Conservation (phyloP, 2,888 invertebrate species). For the Stictocephala bisonia region DNA sequence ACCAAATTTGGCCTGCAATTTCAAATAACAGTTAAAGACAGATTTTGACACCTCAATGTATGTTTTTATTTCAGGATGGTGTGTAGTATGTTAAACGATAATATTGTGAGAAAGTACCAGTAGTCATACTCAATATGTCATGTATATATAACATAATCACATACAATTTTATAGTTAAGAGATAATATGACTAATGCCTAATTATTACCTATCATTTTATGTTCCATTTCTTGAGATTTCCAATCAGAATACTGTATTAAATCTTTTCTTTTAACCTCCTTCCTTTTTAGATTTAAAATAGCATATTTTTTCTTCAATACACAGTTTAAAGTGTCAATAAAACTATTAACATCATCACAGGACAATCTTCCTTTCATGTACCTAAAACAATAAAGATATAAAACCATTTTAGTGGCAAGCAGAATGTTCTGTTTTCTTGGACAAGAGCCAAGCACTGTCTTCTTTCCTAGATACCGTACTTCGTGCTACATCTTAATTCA, state of each 20-base stretch:
- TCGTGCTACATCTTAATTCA: too few species aligned
- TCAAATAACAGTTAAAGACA: too few species aligned
- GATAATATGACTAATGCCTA: not conserved
- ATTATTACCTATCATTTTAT: slow-evolving; percentile 4
- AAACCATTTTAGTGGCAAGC: too few species aligned
- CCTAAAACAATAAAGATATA: slow-evolving; percentile 3
- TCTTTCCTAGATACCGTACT: too few species aligned
- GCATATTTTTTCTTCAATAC: slow-evolving; percentile 28
- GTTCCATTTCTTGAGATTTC: slow-evolving; percentile 23
- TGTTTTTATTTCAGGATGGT: too few species aligned
- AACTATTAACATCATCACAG: slow-evolving; percentile 6
- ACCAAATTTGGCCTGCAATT: too few species aligned
- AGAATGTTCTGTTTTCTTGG: too few species aligned
- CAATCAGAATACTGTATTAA: slow-evolving; percentile 2
- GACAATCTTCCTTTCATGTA: slow-evolving; percentile 33
- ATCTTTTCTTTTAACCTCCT: slow-evolving; percentile 26
- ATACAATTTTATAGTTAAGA: not conserved
- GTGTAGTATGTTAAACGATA: too few species aligned
- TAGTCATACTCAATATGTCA: not conserved
- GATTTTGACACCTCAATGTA: too few species aligned
- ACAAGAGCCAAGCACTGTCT: too few species aligned
- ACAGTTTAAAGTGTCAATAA: slow-evolving; percentile 5
- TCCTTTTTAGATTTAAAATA: slow-evolving; percentile 1
- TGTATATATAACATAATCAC: not conserved
- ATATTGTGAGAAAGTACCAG: too few species aligned